phyloP scores from a whole-genome alignment of 2,888 invertebrate species.

The Lasius fuliginosus region DNA sequence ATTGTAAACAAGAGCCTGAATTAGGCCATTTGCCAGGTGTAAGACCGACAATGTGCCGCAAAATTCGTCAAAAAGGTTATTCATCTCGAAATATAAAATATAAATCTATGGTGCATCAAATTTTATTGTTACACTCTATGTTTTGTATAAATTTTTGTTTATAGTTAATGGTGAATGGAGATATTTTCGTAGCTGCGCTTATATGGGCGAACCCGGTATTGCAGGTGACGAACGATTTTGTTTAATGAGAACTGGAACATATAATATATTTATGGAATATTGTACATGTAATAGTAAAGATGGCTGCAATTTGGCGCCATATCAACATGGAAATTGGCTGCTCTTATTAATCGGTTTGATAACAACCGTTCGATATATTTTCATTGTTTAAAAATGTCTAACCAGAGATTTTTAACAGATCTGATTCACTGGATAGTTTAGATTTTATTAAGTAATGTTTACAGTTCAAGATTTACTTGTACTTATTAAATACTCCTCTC shows the following conservation, averaged over 20 bases:
- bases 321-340: constrained; percentile 65
- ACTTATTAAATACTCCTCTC: constrained; percentile 65
- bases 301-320: constrained; percentile 92
- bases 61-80: constrained; percentile 95
- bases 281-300: constrained; percentile 97
- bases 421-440: constrained; percentile 50
- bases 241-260: constrained; percentile 95
- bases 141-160: constrained; percentile 73
- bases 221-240: constrained; percentile 96
- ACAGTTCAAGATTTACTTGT: constrained; percentile 62
- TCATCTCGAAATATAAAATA: background rate
- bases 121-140: background rate
- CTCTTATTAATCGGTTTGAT: constrained; percentile 59
- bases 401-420: constrained; percentile 67
- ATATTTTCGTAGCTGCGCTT: constrained; percentile 95
- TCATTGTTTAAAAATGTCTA: constrained; percentile 43
- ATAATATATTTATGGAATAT: constrained; percentile 97
- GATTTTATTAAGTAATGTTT: constrained; percentile 48
- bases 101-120: background rate
- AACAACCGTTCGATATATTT: constrained; percentile 65
- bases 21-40: constrained; percentile 90
- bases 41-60: constrained; percentile 95
- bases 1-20: constrained; percentile 90
- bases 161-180: constrained; percentile 95
- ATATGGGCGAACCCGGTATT: constrained; percentile 96